phyloP scores from a whole-genome alignment of 2,888 invertebrate species.

The Phrixothrix hirtus region DNA sequence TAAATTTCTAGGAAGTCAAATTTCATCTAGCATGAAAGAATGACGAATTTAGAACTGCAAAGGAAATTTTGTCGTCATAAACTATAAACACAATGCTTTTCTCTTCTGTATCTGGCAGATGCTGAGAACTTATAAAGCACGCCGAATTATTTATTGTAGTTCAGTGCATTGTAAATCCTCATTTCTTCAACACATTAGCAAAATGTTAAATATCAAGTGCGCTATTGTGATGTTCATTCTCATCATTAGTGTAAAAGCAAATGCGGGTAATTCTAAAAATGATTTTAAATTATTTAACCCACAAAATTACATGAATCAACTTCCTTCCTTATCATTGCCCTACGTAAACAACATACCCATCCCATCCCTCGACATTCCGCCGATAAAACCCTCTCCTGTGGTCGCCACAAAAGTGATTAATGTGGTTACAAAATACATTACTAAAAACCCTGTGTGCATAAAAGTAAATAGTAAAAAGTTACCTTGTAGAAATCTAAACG shows the following conservation, averaged over 20 bases:
- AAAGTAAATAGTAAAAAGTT: constrained; percentile 44
- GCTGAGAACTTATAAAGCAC: constrained; percentile 5
- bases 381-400: constrained; percentile 48
- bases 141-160: neutral
- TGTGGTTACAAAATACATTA: constrained; percentile 51
- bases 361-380: constrained; percentile 36
- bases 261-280: constrained; percentile 4
- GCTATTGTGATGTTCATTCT: constrained; percentile 5
- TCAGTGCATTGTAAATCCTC: constrained; percentile 12
- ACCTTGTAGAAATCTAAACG: constrained; percentile 28
- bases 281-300: constrained; percentile 48
- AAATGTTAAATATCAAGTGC: constrained; percentile 1
- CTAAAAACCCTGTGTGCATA: constrained; percentile 51
- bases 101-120: constrained; percentile 10
- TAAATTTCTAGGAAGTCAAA: no score
- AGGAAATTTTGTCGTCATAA: neutral
- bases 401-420: constrained; percentile 50
- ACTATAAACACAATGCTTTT: constrained; percentile 2
- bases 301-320: constrained; percentile 46
- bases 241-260: constrained; percentile 8
- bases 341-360: constrained; percentile 46
- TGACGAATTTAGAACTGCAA: no score
- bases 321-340: constrained; percentile 49
- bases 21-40: no score
- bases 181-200: constrained; percentile 5